These are phyloP conservation scores for Arion vulgaris DNA, from an alignment of 1,140 invertebrate genomes.

Conservation along the genomic window DNA sequence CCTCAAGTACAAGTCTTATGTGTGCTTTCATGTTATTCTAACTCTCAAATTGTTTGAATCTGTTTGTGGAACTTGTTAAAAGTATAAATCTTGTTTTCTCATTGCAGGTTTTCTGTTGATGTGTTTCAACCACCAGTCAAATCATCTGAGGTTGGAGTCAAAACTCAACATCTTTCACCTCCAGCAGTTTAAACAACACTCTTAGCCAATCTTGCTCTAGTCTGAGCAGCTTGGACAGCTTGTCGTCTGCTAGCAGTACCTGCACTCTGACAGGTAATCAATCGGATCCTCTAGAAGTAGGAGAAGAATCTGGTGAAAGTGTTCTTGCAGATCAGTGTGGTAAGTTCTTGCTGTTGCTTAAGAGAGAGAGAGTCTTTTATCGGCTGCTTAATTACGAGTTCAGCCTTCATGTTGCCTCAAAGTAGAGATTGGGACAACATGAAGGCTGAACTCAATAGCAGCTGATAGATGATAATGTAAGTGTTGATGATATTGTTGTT, in stretches of 20 bases:
- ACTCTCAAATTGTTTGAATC: neutral
- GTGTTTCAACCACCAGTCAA: conserved; percentile 71
- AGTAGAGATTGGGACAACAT: too few relatives aligned
- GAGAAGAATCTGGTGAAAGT: neutral
- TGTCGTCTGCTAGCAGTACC: conserved; percentile 64
- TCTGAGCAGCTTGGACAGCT: conserved; percentile 65
- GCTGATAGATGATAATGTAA: too few relatives aligned
- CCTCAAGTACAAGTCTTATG: too few relatives aligned
- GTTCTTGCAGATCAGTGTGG: neutral
- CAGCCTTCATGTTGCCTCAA: too few relatives aligned
- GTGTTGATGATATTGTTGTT: too few relatives aligned
- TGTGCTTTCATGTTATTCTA: too few relatives aligned
- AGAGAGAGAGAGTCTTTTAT: too few relatives aligned
- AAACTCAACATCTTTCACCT: conserved; percentile 17
- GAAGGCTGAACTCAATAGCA: too few relatives aligned
- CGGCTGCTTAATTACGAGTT: too few relatives aligned
- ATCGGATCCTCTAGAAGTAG: conserved; percentile 16
- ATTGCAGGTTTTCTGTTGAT: conserved; percentile 69
- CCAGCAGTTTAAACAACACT: conserved; percentile 55
- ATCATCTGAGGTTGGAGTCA: conserved; percentile 39
- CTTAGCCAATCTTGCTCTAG: conserved; percentile 66
- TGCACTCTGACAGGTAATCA: conserved; percentile 60
- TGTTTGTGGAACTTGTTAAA: neutral
- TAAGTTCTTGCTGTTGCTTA: neutral
- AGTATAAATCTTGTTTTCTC: neutral